These are phyloP conservation scores for Cavia porcellus DNA, from an alignment of 2,113 vertebrate species.

Conservation along the genomic window DNA sequence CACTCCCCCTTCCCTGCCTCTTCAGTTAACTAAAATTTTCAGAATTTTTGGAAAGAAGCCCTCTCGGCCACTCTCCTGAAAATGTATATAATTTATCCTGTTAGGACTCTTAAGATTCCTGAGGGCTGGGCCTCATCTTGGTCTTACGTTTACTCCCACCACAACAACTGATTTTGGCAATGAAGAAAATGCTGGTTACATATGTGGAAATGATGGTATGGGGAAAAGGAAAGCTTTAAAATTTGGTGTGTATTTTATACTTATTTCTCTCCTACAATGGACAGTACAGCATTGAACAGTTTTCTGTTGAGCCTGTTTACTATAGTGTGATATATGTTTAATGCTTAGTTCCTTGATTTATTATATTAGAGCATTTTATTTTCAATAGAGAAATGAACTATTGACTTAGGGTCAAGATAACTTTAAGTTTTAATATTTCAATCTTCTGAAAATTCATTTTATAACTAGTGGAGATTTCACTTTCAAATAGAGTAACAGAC, in stretches of 20 bases:
- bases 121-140: too few relatives aligned
- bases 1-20: too few relatives aligned
- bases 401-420: not conserved
- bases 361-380: not conserved
- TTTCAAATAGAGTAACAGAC: not conserved
- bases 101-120: too few relatives aligned
- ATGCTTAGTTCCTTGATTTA: constrained; percentile 2
- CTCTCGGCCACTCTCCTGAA: too few relatives aligned
- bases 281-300: not conserved
- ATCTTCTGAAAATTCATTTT: not conserved
- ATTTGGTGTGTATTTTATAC: not conserved
- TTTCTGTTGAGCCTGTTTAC: not conserved
- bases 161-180: too few relatives aligned
- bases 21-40: too few relatives aligned
- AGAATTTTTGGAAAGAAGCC: too few relatives aligned
- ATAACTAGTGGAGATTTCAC: not conserved
- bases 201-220: too few relatives aligned
- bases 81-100: too few relatives aligned
- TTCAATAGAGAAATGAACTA: not conserved
- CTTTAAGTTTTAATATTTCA: not conserved
- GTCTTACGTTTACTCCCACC: too few relatives aligned
- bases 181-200: too few relatives aligned
- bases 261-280: not conserved
- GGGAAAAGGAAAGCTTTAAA: not conserved
- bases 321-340: not conserved